Evolutionary conservation across 23 tunicate genomes (phyloP).

Genomic region (Botrylloides violaceus): DNA sequence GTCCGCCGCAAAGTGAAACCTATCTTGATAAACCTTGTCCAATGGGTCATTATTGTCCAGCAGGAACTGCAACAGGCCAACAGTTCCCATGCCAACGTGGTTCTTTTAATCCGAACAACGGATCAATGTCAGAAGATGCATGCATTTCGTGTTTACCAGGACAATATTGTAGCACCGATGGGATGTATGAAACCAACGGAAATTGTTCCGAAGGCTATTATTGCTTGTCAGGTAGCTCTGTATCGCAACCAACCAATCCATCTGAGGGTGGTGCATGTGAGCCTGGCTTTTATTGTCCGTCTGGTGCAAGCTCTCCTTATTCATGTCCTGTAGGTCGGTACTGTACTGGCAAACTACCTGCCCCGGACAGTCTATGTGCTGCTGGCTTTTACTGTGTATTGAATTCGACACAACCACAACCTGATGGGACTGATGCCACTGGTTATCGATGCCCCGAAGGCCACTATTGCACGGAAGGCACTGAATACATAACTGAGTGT

Average conservation of each 20-base stretch:
- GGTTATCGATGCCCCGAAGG: slow-evolving; percentile 82
- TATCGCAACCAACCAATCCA: slow-evolving; percentile 49
- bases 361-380: slow-evolving; percentile 35
- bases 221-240: slow-evolving; percentile 46
- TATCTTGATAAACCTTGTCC: slow-evolving; percentile 60
- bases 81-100: slow-evolving; percentile 68
- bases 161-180: slow-evolving; percentile 41
- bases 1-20: slow-evolving; percentile 43
- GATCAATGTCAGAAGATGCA: slow-evolving; percentile 18
- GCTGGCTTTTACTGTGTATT: slow-evolving; percentile 62
- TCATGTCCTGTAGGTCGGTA: slow-evolving; percentile 82
- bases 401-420: slow-evolving; percentile 47
- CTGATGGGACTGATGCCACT: slow-evolving; percentile 50
- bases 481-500: slow-evolving; percentile 34
- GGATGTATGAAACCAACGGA: slow-evolving; percentile 30
- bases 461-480: slow-evolving; percentile 55
- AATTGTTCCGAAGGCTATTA: slow-evolving; percentile 82
- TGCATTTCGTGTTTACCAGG: slow-evolving; percentile 60
- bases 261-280: slow-evolving; percentile 66
- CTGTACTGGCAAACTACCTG: slow-evolving; percentile 40
- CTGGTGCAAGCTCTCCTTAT: slow-evolving; percentile 59
- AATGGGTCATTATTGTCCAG: slow-evolving; percentile 84
- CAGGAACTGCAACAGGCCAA: slow-evolving; percentile 14
- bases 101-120: slow-evolving; percentile 42
- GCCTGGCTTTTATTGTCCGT: slow-evolving; percentile 89